A percentile compares a stretch with the other conserved stretches of the same genome.
Conservation (phyloP, 2,113 vertebrate species). For the Lophura nycthemera region DNA sequence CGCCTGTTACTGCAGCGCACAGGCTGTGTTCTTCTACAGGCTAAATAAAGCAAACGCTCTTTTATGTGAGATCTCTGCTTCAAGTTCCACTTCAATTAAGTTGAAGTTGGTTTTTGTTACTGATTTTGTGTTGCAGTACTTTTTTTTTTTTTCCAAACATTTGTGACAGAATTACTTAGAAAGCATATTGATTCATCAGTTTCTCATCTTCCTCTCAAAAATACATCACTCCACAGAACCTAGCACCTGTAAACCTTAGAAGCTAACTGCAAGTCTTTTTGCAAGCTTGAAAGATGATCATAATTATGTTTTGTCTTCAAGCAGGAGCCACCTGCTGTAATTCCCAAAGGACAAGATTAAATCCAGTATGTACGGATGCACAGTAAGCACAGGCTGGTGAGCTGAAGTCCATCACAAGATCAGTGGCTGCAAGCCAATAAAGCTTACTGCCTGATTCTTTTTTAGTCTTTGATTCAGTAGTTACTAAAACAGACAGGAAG, state of each 20-base stretch:
- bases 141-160: not conserved
- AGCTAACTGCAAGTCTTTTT: not conserved
- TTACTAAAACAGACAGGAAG: not conserved
- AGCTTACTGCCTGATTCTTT: not conserved
- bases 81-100: not conserved
- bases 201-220: not conserved
- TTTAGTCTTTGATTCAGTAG: not conserved
- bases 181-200: not conserved
- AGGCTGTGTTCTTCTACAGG: not conserved
- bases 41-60: not conserved
- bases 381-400: not conserved
- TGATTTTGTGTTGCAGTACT: not conserved
- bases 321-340: not conserved
- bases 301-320: not conserved
- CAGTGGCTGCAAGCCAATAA: not conserved
- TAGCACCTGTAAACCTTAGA: not conserved
- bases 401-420: not conserved
- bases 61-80: not conserved
- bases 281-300: not conserved
- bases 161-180: not conserved
- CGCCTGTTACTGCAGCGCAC: too few relatives aligned
- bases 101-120: not conserved
- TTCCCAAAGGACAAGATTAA: not conserved
- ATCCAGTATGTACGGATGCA: not conserved
- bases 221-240: not conserved